Evolutionary conservation across 2,888 invertebrate genomes (phyloP), one percentile per base, ranked within the genome.

Genomic region (Heliconius ethilla): DNA sequence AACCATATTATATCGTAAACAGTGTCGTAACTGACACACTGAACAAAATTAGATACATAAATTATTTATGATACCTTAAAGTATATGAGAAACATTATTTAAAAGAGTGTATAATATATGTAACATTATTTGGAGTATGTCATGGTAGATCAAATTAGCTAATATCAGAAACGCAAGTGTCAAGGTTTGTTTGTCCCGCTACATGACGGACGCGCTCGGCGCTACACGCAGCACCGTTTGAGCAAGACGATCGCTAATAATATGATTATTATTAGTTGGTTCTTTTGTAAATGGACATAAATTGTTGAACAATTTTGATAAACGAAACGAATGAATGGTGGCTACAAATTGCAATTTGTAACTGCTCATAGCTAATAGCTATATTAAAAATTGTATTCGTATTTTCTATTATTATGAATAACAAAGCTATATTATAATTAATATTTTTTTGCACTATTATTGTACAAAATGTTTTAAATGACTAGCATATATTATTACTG

Each of bases 211-310:
- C 87, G 87, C 85, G 83, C 82, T 85, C 84, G 77, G 87, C 85
- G 84, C 82, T 85, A 85, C 78, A 73, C 77, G 73, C 70, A 55
- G 86, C 84, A 87, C 89, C 89, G 86, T 89, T 87, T 85, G 84
- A 82, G 83, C 82, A 86, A 85, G 83, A 84, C 88, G 85, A 91
- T 91, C 89, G 91, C 90, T 93, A 91, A 92, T 92, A 92, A 91
- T 90, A 89, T 85, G 83, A 88, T 87, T 91, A 90, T 90, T 92
- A 90, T 90, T 81, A 80, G 81, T 77, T 78, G 76, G 83, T 81
- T 84, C 80, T 80, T 81, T 83, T 81, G 79, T 82, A 84, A 87
- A 87, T 85, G 84, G 69, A 83, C 78, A 78, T 79, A 84, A 84
- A 85, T 85, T 84, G 80, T 83, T 79, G 79, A 83, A 82, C 83